These are phyloP conservation scores for Melanaphis sacchari DNA, from an alignment of 1,140 invertebrate genomes.

Conservation along the genomic window DNA sequence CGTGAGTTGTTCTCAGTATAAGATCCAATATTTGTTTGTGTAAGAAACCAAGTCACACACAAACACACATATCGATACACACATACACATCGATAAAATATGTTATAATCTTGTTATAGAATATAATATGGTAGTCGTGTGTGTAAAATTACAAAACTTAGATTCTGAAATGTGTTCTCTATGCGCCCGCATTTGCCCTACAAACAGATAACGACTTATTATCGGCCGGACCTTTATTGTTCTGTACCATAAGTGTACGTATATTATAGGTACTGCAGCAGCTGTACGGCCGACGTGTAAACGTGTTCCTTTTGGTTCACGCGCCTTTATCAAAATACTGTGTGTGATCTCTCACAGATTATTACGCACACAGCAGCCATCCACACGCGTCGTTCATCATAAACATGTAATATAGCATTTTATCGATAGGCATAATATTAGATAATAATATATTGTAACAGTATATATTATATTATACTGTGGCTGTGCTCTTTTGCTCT, in stretches of 20 bases:
- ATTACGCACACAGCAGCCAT: background rate
- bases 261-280: too few relatives aligned
- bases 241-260: background rate
- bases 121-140: too few relatives aligned
- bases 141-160: background rate
- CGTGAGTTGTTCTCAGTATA: background rate
- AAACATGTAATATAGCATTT: background rate
- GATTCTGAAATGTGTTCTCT: background rate
- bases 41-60: background rate
- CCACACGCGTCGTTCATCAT: background rate
- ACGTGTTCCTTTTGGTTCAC: background rate
- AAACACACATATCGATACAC: too few relatives aligned
- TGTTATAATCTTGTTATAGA: background rate
- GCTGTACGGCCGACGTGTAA: background rate
- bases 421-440: background rate
- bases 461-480: too few relatives aligned
- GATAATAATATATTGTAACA: background rate
- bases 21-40: background rate
- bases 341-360: background rate
- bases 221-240: background rate
- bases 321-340: background rate
- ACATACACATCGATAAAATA: background rate
- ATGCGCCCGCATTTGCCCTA: background rate
- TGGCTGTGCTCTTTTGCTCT: background rate
- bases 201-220: background rate